Evolutionary conservation across 1,140 invertebrate species (phyloP).

Genomic region (Euwallacea similis): DNA sequence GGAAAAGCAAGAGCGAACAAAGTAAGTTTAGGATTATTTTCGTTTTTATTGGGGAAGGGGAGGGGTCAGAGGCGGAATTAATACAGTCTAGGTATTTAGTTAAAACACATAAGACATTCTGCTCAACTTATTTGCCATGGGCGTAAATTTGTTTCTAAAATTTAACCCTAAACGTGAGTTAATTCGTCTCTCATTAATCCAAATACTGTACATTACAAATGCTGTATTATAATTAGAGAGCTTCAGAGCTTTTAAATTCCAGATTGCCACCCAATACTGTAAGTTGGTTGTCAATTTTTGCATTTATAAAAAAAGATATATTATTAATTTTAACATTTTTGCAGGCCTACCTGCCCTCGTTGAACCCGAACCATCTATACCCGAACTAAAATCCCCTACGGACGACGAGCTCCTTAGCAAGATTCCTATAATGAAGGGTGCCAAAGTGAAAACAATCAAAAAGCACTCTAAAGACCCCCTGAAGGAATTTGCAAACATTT

Average conservation of each 20-base stretch:
- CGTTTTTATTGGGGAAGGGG: no score
- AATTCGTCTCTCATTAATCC: not conserved
- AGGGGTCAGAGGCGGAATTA: no score
- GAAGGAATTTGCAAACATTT: slow-evolving; percentile 52
- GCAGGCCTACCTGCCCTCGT: not conserved
- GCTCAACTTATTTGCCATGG: no score
- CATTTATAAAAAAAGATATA: no score
- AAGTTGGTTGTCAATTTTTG: no score
- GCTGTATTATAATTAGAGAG: no score
- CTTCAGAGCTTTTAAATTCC: no score
- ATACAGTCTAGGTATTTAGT: no score
- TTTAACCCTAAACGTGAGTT: no score
- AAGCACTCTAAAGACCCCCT: slow-evolving; percentile 55
- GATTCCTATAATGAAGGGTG: slow-evolving; percentile 48
- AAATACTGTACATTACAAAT: not conserved
- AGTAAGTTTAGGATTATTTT: slow-evolving; percentile 14
- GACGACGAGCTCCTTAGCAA: slow-evolving; percentile 48
- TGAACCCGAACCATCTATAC: not conserved
- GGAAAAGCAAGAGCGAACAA: slow-evolving; percentile 37
- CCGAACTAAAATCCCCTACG: slow-evolving; percentile 37
- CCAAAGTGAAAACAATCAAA: slow-evolving; percentile 55
- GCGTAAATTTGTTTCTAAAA: no score
- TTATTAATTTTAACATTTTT: not conserved
- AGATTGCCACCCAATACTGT: no score
- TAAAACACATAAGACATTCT: no score